phyloP scores from a whole-genome alignment of 2,797 vertebrate species.

The Choloepus didactylus region DNA sequence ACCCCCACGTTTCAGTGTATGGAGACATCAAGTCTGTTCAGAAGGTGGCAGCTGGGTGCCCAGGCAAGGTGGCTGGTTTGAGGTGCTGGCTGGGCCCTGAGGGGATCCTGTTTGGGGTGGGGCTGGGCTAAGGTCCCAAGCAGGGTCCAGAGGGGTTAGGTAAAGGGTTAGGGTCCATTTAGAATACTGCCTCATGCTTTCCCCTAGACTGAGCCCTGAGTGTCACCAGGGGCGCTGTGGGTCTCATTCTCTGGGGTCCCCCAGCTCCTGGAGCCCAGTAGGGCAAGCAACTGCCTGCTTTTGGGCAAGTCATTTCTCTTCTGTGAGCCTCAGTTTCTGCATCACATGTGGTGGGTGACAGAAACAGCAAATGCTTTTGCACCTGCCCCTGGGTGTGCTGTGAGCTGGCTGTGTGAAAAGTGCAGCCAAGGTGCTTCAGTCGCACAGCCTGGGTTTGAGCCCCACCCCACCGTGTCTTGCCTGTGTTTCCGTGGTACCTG shows the following conservation, averaged over 20 bases:
- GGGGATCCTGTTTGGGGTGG: neutral
- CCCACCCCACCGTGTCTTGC: neutral
- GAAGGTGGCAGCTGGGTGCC: neutral
- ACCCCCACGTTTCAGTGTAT: neutral
- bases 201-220: neutral
- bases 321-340: neutral
- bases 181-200: neutral
- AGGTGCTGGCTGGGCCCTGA: neutral
- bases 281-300: neutral
- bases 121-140: neutral
- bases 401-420: neutral
- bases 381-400: rapidly evolving
- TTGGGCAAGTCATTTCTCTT: neutral
- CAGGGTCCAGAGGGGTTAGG: neutral
- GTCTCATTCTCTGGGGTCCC: too few species aligned
- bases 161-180: neutral
- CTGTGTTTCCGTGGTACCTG: neutral
- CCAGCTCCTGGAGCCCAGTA: neutral
- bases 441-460: neutral
- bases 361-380: neutral
- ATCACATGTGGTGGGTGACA: neutral
- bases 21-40: neutral
- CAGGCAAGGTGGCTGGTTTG: neutral
- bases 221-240: neutral
- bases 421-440: neutral